Percentiles rank a stretch among this genome's conserved stretches.
Conservation (phyloP, 2,797 vertebrate genomes). For the Lerista edwardsae region DNA sequence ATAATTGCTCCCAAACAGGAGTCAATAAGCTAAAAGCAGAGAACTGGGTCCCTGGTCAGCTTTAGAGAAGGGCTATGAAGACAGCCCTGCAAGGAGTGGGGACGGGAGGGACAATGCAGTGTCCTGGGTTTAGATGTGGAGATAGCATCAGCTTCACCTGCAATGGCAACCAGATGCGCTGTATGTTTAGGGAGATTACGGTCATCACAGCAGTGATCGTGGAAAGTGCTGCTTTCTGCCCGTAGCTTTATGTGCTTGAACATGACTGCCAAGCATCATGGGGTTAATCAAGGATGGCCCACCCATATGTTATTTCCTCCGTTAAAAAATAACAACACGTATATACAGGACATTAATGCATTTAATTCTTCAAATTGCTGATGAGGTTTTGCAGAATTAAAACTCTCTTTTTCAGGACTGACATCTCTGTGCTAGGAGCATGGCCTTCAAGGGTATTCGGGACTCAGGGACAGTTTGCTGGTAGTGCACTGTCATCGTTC, state of each 20-base stretch:
- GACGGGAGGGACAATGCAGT: neutral
- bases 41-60: neutral
- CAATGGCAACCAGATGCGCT: neutral
- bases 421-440: neutral
- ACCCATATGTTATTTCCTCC: neutral
- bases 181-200: neutral
- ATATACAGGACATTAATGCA: neutral
- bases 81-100: neutral
- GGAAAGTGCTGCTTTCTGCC: neutral
- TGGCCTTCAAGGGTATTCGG: neutral
- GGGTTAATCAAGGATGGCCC: neutral
- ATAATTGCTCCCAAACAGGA: neutral
- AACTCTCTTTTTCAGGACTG: neutral
- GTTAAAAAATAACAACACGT: neutral
- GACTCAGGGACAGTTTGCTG: no score
- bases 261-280: neutral
- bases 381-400: neutral
- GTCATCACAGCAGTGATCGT: neutral
- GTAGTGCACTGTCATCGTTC: no score
- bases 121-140: neutral
- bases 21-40: constrained; percentile 1
- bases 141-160: no score
- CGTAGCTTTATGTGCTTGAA: neutral
- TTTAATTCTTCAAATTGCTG: neutral
- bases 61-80: neutral